Evolutionary conservation across 2,797 vertebrate species (phyloP).

Genomic region (Bradypodion ventrale): DNA sequence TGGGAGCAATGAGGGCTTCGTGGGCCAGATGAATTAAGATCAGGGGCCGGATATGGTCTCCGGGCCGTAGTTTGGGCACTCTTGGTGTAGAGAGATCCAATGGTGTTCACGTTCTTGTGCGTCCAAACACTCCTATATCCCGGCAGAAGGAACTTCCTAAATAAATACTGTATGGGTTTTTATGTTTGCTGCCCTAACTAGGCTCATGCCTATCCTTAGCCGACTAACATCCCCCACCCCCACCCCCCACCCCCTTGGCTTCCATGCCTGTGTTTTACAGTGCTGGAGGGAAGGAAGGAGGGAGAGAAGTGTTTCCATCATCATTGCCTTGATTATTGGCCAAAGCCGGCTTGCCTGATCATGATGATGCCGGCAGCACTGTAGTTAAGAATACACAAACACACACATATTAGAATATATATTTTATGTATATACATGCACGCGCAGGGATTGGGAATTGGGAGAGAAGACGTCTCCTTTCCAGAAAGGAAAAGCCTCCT

Average conservation of each 20-base stretch:
- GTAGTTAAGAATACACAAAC: neutral
- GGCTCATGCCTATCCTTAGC: conserved; percentile 79
- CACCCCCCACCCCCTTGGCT: neutral
- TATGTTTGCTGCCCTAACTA: conserved; percentile 78
- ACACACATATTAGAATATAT: too few relatives aligned
- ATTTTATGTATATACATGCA: too few relatives aligned
- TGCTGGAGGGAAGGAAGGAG: neutral
- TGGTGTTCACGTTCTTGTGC: neutral
- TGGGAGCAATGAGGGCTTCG: too few relatives aligned
- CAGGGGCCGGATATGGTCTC: too few relatives aligned
- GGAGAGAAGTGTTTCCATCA: neutral
- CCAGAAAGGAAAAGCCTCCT: too few relatives aligned
- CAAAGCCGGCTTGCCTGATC: neutral
- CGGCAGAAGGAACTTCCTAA: conserved; percentile 80
- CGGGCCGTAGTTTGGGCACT: too few relatives aligned
- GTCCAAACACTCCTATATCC: conserved; percentile 71
- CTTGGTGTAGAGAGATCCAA: too few relatives aligned
- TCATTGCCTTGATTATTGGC: neutral
- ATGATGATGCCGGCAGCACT: neutral
- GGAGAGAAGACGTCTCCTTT: neutral
- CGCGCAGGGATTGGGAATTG: neutral
- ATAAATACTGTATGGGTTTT: conserved; percentile 79
- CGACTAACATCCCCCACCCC: neutral
- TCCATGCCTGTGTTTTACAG: conserved; percentile 23
- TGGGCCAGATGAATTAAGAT: too few relatives aligned